Percentiles rank a stretch among this genome's conserved stretches.
Conservation (phyloP, 2,888 invertebrate genomes). For the Tachina lurida region DNA sequence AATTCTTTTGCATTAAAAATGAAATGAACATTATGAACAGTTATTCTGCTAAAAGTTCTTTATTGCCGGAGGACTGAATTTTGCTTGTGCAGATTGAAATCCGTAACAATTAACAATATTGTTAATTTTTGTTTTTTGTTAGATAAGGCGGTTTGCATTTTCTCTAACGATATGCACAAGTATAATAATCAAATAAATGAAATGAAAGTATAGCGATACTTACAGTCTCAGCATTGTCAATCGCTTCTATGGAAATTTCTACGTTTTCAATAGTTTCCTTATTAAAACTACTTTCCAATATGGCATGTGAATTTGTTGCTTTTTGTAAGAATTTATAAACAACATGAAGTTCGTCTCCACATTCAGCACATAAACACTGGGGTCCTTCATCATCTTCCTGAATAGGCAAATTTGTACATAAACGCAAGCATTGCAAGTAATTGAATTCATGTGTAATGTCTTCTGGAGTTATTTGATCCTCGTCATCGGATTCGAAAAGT, state of each 20-base stretch:
- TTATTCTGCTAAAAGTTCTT: too few relatives aligned
- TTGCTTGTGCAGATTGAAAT: too few relatives aligned
- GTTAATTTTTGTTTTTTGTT: too few relatives aligned
- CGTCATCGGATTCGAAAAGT: constrained; percentile 62
- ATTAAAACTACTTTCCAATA: constrained; percentile 54
- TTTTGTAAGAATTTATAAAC: constrained; percentile 74
- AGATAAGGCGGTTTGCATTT: too few relatives aligned
- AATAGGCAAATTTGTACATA: constrained; percentile 73
- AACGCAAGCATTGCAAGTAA: constrained; percentile 74
- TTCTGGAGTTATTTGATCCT: background rate
- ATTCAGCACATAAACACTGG: constrained; percentile 72
- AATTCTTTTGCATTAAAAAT: too few relatives aligned
- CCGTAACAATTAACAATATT: too few relatives aligned
- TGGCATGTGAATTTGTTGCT: constrained; percentile 70
- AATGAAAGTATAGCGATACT: background rate
- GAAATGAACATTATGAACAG: too few relatives aligned
- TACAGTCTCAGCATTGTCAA: background rate
- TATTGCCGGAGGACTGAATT: too few relatives aligned
- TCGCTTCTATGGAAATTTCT: constrained; percentile 49
- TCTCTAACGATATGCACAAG: too few relatives aligned
- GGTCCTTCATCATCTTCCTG: constrained; percentile 64
- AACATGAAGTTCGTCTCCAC: constrained; percentile 72
- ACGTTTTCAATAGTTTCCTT: constrained; percentile 38
- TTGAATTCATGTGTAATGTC: constrained; percentile 50
- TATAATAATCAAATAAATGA: too few relatives aligned